These are phyloP conservation scores for Aricia artaxerxes DNA, from an alignment of 2,888 invertebrate genomes.

Conservation along the genomic window DNA sequence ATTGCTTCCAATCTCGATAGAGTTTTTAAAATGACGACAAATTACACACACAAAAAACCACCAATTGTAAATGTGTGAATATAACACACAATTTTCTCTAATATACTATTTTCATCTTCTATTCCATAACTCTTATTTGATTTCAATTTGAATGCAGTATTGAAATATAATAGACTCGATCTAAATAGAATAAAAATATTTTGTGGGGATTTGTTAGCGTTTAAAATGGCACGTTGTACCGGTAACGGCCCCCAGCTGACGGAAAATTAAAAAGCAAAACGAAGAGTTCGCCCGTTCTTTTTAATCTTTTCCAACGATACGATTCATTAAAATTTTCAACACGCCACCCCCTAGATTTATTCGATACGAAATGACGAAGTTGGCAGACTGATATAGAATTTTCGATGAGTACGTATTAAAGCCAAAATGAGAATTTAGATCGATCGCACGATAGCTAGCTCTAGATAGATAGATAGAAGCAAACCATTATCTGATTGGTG, in stretches of 20 bases:
- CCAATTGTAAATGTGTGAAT: no score
- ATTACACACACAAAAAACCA: no score
- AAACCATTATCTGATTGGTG: conserved; percentile 3
- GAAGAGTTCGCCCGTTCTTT: conserved; percentile 68
- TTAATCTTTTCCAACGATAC: conserved; percentile 63
- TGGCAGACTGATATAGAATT: conserved; percentile 51
- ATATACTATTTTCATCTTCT: neutral
- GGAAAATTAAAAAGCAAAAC: conserved; percentile 78
- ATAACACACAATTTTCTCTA: no score
- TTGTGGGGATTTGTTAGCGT: conserved; percentile 55
- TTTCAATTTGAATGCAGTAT: neutral
- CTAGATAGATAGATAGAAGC: no score
- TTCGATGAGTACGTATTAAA: conserved; percentile 46
- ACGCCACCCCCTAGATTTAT: conserved; percentile 58
- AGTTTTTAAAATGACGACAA: neutral
- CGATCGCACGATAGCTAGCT: conserved; percentile 31
- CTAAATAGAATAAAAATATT: conserved; percentile 9
- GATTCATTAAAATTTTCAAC: conserved; percentile 71
- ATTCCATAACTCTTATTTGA: neutral
- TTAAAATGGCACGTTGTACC: conserved; percentile 33
- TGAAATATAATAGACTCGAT: conserved; percentile 46
- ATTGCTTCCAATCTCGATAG: neutral
- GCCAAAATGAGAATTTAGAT: conserved; percentile 36
- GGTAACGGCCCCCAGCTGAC: conserved; percentile 57
- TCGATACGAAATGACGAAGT: conserved; percentile 59